Percentiles rank a stretch among this genome's conserved stretches.
phyloP scores from a whole-genome alignment of 2,797 vertebrate species.

The Ciconia nigra region DNA sequence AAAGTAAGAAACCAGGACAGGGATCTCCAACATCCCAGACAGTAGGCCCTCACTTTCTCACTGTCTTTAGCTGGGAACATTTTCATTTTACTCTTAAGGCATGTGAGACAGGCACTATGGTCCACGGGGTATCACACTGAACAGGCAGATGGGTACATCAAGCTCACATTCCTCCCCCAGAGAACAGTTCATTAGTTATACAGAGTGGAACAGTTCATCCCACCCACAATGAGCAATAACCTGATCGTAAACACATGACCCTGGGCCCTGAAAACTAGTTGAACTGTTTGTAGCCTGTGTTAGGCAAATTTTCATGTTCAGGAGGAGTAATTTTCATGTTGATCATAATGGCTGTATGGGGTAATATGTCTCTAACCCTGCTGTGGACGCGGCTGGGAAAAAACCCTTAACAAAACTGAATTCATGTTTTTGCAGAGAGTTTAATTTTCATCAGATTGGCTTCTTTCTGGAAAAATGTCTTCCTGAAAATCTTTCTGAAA shows the following conservation, averaged over 20 bases:
- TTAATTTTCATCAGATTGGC: background rate
- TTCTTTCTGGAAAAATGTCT: background rate
- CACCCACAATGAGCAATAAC: background rate
- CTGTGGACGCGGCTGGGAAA: background rate
- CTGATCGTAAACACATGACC: rapidly evolving
- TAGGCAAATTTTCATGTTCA: background rate
- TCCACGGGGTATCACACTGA: background rate
- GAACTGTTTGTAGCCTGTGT: background rate
- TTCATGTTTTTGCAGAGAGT: background rate
- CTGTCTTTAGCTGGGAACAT: background rate
- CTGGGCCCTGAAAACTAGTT: background rate
- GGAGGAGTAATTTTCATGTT: background rate
- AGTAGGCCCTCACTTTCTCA: background rate
- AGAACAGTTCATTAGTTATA: background rate
- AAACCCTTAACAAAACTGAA: background rate
- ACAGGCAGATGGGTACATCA: background rate
- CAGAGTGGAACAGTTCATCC: background rate
- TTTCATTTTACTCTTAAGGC: background rate
- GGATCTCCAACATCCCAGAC: background rate
- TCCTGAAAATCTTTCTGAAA: background rate
- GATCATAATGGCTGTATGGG: background rate
- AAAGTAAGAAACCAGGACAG: background rate
- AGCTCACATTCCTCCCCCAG: background rate
- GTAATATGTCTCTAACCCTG: background rate
- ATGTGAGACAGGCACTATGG: rapidly evolving